Conservation (phyloP, 1,140 invertebrate genomes). For the Tachypleus tridentatus region DNA sequence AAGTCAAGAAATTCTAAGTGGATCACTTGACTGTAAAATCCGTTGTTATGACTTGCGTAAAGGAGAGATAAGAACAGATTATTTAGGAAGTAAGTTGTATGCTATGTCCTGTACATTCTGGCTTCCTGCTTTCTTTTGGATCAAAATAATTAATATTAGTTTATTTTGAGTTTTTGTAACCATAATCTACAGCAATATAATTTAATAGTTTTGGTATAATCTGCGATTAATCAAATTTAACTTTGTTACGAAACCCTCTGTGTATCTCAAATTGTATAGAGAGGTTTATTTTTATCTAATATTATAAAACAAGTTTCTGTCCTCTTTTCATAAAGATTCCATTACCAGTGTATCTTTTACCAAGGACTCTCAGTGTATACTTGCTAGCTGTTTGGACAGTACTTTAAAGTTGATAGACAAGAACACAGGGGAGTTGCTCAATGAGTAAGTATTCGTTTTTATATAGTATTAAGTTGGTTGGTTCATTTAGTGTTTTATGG, state of each 20-base stretch:
- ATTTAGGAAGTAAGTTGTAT: constrained; percentile 53
- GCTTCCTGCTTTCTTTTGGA: too few species aligned
- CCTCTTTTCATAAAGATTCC: constrained; percentile 6
- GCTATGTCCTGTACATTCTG: too few species aligned
- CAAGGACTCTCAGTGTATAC: constrained; percentile 70
- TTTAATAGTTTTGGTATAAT: too few species aligned
- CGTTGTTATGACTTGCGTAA: constrained; percentile 80
- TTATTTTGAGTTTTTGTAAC: too few species aligned
- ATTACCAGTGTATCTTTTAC: constrained; percentile 47
- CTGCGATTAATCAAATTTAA: too few species aligned
- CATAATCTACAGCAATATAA: too few species aligned
- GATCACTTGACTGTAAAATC: constrained; percentile 77
- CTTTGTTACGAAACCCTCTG: too few species aligned
- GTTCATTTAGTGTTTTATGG: too few species aligned
- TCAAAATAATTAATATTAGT: too few species aligned
- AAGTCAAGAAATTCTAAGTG: constrained; percentile 79
- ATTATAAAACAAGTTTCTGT: too few species aligned
- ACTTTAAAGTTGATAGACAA: constrained; percentile 78
- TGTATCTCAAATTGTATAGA: too few species aligned
- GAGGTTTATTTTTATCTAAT: too few species aligned
- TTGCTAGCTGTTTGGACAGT: constrained; percentile 69
- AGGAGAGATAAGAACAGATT: constrained; percentile 69
- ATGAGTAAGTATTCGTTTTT: constrained; percentile 37
- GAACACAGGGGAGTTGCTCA: constrained; percentile 64
- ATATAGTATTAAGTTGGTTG: neutral